phyloP scores from a whole-genome alignment of 2,888 invertebrate genomes.

The Agrotis exclamationis region DNA sequence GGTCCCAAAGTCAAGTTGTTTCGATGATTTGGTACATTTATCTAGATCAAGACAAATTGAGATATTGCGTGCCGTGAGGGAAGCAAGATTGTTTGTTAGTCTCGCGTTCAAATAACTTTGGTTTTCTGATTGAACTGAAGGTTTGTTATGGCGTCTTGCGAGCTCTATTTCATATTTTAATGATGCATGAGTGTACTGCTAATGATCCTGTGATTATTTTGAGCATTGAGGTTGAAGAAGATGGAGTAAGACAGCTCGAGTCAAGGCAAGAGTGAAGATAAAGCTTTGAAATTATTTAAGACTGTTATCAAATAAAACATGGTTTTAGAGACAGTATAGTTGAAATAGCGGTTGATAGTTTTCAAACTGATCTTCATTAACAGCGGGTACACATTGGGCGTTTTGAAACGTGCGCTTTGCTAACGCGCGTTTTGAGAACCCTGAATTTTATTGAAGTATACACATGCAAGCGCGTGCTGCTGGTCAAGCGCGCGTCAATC shows the following conservation, averaged over 20 bases:
- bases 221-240: background rate
- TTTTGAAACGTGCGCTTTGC: too few species aligned
- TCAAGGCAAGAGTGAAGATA: background rate
- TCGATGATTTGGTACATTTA: conserved; percentile 64
- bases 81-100: conserved; percentile 56
- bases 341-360: too few species aligned
- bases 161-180: conserved; percentile 16
- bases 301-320: background rate
- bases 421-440: too few species aligned
- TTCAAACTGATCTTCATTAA: too few species aligned
- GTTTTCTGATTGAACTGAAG: conserved; percentile 47
- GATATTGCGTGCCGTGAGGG: conserved; percentile 64
- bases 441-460: too few species aligned
- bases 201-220: conserved; percentile 39
- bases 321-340: background rate
- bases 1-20: conserved; percentile 28
- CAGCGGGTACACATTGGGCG: too few species aligned
- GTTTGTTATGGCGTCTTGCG: conserved; percentile 36
- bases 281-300: background rate
- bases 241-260: background rate
- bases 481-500: too few species aligned
- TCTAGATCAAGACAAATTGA: conserved; percentile 67
- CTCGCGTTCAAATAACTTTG: conserved; percentile 42
- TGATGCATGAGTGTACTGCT: conserved; percentile 25
- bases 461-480: too few species aligned